These are phyloP conservation scores for Drosophila pseudoobscura DNA, from an alignment of 1,140 invertebrate species.

Conservation along the genomic window DNA sequence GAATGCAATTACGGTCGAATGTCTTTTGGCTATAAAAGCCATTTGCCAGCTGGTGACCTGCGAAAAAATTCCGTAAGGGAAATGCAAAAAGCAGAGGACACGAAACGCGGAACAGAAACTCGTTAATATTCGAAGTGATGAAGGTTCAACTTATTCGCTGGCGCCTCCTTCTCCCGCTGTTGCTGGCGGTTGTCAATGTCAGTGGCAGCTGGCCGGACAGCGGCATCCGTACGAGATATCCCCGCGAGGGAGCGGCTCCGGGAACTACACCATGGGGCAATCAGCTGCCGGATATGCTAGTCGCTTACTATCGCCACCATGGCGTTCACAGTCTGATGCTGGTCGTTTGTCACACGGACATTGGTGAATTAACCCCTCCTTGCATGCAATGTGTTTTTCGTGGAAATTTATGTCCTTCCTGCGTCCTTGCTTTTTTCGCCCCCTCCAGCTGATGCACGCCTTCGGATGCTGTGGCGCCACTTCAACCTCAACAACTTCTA, in stretches of 20 bases:
- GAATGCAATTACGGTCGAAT: slow-evolving; percentile 59
- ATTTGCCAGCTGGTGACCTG: background rate
- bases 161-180: slow-evolving; percentile 25
- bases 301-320: slow-evolving; percentile 77
- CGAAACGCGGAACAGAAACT: slow-evolving; percentile 50
- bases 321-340: slow-evolving; percentile 75
- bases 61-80: slow-evolving; percentile 29
- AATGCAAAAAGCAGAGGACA: slow-evolving; percentile 20
- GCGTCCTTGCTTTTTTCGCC: background rate
- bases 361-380: slow-evolving; percentile 58
- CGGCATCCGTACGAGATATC: slow-evolving; percentile 5
- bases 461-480: slow-evolving; percentile 46
- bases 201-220: slow-evolving; percentile 55
- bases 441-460: slow-evolving; percentile 36
- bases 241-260: slow-evolving; percentile 5
- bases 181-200: slow-evolving; percentile 49
- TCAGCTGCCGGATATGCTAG: slow-evolving; percentile 78
- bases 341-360: slow-evolving; percentile 76
- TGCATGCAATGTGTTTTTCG: slow-evolving; percentile 39
- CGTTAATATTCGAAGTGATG: slow-evolving; percentile 68
- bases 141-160: slow-evolving; percentile 26
- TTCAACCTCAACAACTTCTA: slow-evolving; percentile 66
- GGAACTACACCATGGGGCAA: slow-evolving; percentile 58
- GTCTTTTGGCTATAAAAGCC: slow-evolving; percentile 59
- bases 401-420: slow-evolving; percentile 39